phyloP scores from a whole-genome alignment of 2,113 vertebrate species.

The Hystrix brachyura region DNA sequence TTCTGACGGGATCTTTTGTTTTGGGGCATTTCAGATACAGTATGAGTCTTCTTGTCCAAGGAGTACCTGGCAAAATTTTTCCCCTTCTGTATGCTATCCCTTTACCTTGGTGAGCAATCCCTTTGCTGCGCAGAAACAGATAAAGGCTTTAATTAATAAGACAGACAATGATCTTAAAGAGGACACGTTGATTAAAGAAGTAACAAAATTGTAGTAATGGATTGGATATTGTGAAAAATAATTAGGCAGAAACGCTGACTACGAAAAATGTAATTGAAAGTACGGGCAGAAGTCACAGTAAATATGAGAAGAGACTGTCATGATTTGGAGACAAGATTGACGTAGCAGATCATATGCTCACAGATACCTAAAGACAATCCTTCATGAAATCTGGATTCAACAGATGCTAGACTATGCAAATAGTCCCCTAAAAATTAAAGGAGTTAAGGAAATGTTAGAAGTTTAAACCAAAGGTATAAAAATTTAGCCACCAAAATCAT shows the following conservation, averaged over 20 bases:
- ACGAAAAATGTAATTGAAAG: neutral
- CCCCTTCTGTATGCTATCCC: neutral
- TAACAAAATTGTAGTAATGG: neutral
- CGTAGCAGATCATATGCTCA: neutral
- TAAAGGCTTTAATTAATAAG: neutral
- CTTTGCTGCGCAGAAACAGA: neutral
- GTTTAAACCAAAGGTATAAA: neutral
- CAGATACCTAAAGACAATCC: neutral
- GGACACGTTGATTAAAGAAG: neutral
- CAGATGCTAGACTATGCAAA: neutral
- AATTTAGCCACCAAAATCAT: neutral
- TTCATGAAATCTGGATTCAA: neutral
- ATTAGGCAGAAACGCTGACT: neutral
- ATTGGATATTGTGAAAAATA: neutral
- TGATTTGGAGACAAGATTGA: neutral
- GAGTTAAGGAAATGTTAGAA: neutral
- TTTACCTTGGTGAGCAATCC: neutral
- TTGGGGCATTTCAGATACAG: neutral
- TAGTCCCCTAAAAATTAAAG: neutral
- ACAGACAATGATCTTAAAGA: neutral
- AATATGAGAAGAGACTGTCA: neutral
- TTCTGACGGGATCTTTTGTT: neutral
- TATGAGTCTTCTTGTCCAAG: neutral
- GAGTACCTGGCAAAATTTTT: neutral
- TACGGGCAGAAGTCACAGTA: neutral